Conservation (phyloP, 2,797 vertebrate species). For the Triplophysa bombifrons region DNA sequence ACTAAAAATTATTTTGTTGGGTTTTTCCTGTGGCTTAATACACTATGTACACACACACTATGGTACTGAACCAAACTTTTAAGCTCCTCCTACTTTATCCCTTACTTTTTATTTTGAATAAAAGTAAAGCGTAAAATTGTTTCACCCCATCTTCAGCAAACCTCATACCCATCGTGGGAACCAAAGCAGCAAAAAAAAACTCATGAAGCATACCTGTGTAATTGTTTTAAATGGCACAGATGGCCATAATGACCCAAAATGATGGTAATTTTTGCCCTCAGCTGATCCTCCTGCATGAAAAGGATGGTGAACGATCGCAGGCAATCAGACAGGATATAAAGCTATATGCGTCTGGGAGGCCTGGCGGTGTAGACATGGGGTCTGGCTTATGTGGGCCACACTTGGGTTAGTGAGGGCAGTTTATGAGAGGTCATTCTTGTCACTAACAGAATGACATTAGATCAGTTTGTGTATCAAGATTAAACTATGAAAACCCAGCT, state of each 20-base stretch:
- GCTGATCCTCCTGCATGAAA: constrained; percentile 12
- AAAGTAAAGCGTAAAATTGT: not conserved
- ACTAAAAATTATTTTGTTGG: no score
- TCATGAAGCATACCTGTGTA: constrained; percentile 8
- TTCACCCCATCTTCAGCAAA: not conserved
- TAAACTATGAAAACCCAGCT: no score
- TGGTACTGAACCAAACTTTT: no score
- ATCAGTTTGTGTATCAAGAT: not conserved
- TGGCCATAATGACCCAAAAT: constrained; percentile 39
- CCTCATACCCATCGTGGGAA: not conserved
- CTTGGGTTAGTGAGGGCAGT: not conserved
- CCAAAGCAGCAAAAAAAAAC: not conserved
- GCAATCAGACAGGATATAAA: constrained; percentile 48
- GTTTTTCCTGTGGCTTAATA: no score
- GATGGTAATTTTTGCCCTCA: constrained; percentile 17
- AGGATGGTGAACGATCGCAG: constrained; percentile 11
- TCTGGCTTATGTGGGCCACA: no score
- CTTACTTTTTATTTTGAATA: no score
- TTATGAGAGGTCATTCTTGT: constrained; percentile 9
- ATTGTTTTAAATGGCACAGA: constrained; percentile 16
- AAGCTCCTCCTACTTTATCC: no score
- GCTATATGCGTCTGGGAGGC: no score
- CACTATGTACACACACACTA: no score
- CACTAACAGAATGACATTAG: constrained; percentile 7
- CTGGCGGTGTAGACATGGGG: no score